Evolutionary conservation across 2,113 vertebrate genomes (phyloP).

Genomic region (Phalacrocorax aristotelis): DNA sequence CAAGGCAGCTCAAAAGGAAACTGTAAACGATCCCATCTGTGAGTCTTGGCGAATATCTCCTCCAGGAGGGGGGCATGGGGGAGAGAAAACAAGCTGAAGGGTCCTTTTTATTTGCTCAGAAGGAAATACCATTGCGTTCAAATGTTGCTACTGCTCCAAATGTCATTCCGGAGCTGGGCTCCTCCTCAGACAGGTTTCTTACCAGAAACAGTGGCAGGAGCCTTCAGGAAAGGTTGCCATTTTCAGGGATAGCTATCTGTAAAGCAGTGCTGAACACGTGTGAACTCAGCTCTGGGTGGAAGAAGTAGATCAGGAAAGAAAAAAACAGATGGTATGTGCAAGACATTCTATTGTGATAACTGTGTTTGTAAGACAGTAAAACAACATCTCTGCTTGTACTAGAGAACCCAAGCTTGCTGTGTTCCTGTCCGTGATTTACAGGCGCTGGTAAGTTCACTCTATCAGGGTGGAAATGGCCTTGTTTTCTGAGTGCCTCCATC

Average conservation of each 20-base stretch:
- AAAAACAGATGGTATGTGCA: not conserved
- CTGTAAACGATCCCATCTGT: conserved; percentile 72
- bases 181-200: conserved; percentile 28
- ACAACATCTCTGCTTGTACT: not conserved
- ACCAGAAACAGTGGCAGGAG: not conserved
- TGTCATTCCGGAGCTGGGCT: not conserved
- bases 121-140: conserved; percentile 53
- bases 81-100: conserved; percentile 46
- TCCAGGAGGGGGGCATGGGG: not conserved
- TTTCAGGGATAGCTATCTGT: not conserved
- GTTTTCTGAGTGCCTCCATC: not conserved
- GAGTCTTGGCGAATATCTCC: conserved; percentile 56
- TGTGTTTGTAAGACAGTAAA: not conserved
- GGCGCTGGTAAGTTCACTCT: not conserved
- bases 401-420: not conserved
- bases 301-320: not conserved
- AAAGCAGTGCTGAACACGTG: not conserved
- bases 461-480: not conserved
- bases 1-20: conserved; percentile 67
- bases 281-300: not conserved
- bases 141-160: conserved; percentile 36
- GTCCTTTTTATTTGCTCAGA: conserved; percentile 4
- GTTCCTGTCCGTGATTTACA: not conserved
- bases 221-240: not conserved
- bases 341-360: not conserved